These are phyloP conservation scores for Tetramorium parvispinum DNA, from an alignment of 1,140 invertebrate genomes.

Conservation along the genomic window DNA sequence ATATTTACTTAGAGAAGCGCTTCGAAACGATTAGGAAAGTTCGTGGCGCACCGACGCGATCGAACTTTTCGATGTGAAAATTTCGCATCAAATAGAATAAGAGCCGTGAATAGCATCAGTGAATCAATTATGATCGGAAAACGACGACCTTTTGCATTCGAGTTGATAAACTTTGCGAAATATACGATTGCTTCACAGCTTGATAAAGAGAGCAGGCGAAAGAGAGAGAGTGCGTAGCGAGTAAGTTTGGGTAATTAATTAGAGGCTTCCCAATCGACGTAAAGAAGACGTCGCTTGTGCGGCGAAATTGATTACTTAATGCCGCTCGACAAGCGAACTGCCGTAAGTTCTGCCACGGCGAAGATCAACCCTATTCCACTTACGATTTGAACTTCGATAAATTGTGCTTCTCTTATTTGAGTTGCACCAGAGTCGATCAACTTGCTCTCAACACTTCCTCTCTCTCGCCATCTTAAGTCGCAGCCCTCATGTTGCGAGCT, in stretches of 20 bases:
- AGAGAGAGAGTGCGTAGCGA: not conserved
- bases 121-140: constrained; percentile 39
- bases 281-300: constrained; percentile 64
- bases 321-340: constrained; percentile 56
- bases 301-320: constrained; percentile 72
- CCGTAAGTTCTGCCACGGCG: constrained; percentile 54
- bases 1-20: constrained; percentile 11
- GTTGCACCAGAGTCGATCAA: constrained; percentile 1
- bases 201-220: not conserved
- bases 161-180: constrained; percentile 23
- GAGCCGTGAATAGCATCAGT: constrained; percentile 10
- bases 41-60: not conserved
- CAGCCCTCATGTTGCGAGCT: constrained; percentile 12
- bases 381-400: constrained; percentile 68
- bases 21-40: constrained; percentile 40
- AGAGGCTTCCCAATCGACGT: constrained; percentile 44
- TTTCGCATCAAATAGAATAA: constrained; percentile 25
- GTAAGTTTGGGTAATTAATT: constrained; percentile 54
- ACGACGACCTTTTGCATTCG: constrained; percentile 18
- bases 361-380: constrained; percentile 60
- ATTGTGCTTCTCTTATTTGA: constrained; percentile 64
- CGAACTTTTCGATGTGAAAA: constrained; percentile 17
- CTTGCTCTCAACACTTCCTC: not conserved
- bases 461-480: constrained; percentile 3
- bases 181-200: constrained; percentile 6